Conservation (phyloP, 2,888 invertebrate species). For the Cantharis nigra region DNA sequence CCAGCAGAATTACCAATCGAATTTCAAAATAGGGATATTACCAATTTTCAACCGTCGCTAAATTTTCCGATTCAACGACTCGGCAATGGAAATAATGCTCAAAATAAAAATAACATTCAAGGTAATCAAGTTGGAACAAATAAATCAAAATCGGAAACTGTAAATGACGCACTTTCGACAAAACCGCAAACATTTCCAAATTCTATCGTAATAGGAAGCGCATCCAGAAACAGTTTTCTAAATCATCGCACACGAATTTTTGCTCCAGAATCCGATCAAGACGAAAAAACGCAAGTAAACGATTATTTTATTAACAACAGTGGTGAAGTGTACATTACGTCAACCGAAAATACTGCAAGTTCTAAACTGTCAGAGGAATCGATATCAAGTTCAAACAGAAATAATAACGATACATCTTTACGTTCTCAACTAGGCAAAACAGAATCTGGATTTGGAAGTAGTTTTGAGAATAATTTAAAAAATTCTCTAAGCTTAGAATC, state of each 20-base stretch:
- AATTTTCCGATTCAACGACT: constrained; percentile 31
- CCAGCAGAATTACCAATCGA: constrained; percentile 58
- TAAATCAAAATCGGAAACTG: constrained; percentile 9
- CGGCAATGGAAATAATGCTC: constrained; percentile 23
- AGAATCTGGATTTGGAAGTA: not conserved
- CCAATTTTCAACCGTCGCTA: constrained; percentile 32
- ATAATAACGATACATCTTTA: constrained; percentile 7
- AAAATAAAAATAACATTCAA: not conserved
- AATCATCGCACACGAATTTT: constrained; percentile 49
- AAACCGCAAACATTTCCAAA: constrained; percentile 10
- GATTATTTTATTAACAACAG: constrained; percentile 50
- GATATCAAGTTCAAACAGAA: not conserved
- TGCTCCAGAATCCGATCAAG: constrained; percentile 44
- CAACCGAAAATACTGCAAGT: constrained; percentile 41
- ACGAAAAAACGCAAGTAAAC: constrained; percentile 41
- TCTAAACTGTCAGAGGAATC: constrained; percentile 36
- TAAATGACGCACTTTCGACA: constrained; percentile 23
- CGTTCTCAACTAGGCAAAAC: not conserved
- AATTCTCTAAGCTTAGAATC: constrained; percentile 60
- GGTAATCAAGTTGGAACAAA: not conserved
- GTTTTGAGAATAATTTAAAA: constrained; percentile 18
- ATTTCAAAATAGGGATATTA: constrained; percentile 33
- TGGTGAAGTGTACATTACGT: constrained; percentile 47
- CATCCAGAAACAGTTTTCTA: constrained; percentile 39
- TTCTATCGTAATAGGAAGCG: constrained; percentile 28